Percentiles rank a stretch among this genome's conserved stretches.
These are phyloP conservation scores for Cuniculus paca DNA, from an alignment of 2,797 vertebrate genomes.

Conservation along the genomic window DNA sequence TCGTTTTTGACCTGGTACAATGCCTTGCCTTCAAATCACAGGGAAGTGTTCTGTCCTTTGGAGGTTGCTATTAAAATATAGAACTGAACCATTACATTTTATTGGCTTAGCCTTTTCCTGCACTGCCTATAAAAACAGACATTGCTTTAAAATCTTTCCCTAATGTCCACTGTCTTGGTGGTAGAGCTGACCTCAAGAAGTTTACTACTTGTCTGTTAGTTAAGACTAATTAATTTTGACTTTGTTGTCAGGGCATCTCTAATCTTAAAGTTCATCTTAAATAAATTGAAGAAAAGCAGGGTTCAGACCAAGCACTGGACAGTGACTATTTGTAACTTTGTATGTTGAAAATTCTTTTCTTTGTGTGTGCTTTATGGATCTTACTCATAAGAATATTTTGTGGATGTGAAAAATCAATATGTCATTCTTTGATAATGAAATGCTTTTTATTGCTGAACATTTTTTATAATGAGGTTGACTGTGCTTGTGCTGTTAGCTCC, in stretches of 20 bases:
- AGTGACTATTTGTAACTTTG: slow-evolving; percentile 55
- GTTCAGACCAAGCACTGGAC: slow-evolving; percentile 74
- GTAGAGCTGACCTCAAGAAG: slow-evolving; percentile 88
- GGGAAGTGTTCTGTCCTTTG: slow-evolving; percentile 88
- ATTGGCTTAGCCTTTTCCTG: slow-evolving; percentile 91
- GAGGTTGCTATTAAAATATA: slow-evolving; percentile 91
- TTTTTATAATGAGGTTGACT: not conserved
- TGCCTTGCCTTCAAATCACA: slow-evolving; percentile 88
- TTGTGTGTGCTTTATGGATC: slow-evolving; percentile 9
- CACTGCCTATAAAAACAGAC: slow-evolving; percentile 91
- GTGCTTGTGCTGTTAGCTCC: not conserved
- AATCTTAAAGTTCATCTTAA: slow-evolving; percentile 88
- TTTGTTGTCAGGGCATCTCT: slow-evolving; percentile 87
- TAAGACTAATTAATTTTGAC: slow-evolving; percentile 90
- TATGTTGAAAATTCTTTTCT: slow-evolving; percentile 68
- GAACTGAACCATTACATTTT: slow-evolving; percentile 89
- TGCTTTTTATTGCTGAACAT: not conserved
- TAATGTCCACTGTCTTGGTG: slow-evolving; percentile 89
- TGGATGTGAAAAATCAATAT: slow-evolving; percentile 24
- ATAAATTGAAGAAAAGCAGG: slow-evolving; percentile 80
- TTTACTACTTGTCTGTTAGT: slow-evolving; percentile 90
- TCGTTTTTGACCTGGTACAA: slow-evolving; percentile 87
- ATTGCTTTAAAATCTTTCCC: slow-evolving; percentile 89
- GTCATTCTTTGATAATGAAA: slow-evolving; percentile 65
- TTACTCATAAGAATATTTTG: slow-evolving; percentile 53